Conservation (phyloP, 2,113 vertebrate species). For the Trinectes maculatus region DNA sequence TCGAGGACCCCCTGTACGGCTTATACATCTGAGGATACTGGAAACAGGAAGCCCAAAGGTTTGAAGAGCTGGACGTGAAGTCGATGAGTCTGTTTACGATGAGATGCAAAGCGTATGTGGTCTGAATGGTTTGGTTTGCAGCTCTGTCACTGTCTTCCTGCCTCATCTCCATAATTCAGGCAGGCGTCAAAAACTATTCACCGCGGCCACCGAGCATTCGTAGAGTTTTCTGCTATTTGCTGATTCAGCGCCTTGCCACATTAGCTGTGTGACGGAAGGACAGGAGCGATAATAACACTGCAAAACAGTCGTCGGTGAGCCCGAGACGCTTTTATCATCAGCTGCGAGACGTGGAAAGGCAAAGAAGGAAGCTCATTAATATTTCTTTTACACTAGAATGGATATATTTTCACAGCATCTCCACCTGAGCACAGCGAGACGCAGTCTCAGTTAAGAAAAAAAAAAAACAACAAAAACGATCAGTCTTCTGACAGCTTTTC, state of each 20-base stretch:
- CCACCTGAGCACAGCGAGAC: background rate
- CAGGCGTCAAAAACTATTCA: conserved; percentile 49
- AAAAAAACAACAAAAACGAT: no score
- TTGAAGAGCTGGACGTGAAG: conserved; percentile 30
- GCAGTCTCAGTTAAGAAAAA: no score
- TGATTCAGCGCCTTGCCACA: conserved; percentile 59
- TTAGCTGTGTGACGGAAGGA: conserved; percentile 44
- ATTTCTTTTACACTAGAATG: background rate
- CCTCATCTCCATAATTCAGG: conserved; percentile 70
- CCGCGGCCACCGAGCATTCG: conserved; percentile 32
- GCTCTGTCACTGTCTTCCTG: conserved; percentile 43
- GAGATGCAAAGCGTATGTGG: conserved; percentile 62
- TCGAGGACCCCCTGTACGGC: no score
- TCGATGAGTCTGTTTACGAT: conserved; percentile 60
- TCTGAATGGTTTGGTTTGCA: conserved; percentile 51
- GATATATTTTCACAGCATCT: background rate
- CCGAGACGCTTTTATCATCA: background rate
- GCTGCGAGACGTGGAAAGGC: background rate
- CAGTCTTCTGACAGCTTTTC: background rate
- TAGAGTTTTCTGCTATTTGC: conserved; percentile 53
- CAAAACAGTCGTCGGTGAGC: background rate
- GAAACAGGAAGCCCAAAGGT: conserved; percentile 38
- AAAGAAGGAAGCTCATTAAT: background rate
- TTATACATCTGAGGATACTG: conserved; percentile 1
- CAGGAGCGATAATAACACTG: conserved; percentile 19